phyloP scores from a whole-genome alignment of 92 coral and sea anemone genomes.

The Chrysogorgia sp. region DNA sequence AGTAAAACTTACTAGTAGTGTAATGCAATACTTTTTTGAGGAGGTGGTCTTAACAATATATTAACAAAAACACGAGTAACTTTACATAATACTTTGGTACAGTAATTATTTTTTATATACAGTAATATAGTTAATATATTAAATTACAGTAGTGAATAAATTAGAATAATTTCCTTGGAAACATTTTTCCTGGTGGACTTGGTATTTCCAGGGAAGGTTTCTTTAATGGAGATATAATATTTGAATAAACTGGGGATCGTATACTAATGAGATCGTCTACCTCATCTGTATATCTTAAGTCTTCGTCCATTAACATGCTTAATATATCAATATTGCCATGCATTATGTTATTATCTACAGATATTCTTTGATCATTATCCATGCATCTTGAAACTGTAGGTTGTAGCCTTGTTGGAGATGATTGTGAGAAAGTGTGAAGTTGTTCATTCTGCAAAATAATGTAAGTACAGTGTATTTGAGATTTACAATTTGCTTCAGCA shows the following conservation, averaged over 20 bases:
- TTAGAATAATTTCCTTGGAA: constrained; percentile 38
- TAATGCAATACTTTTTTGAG: not conserved
- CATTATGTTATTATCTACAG: not conserved
- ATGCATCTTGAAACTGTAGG: not conserved
- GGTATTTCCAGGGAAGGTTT: constrained; percentile 36
- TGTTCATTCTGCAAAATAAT: too few relatives aligned
- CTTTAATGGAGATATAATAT: constrained; percentile 22
- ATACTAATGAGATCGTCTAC: not conserved
- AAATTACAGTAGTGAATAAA: not conserved
- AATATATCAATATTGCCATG: constrained; percentile 11
- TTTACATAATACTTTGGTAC: too few relatives aligned
- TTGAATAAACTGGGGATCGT: constrained; percentile 5
- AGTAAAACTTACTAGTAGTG: too few relatives aligned
- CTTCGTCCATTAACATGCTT: constrained; percentile 11
- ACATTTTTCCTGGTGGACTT: constrained; percentile 35
- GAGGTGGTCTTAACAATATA: too few relatives aligned
- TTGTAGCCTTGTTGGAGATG: not conserved
- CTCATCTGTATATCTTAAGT: constrained; percentile 5
- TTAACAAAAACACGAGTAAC: too few relatives aligned
- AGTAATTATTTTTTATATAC: too few relatives aligned
- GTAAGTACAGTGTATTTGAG: too few relatives aligned
- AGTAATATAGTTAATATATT: too few relatives aligned
- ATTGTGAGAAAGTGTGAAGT: too few relatives aligned
- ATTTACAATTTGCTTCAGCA: too few relatives aligned
- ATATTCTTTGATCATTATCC: not conserved